Base-by-base conservation (phyloP, 2,113 vertebrate genomes). In the Spermophilus dauricus region DNA sequence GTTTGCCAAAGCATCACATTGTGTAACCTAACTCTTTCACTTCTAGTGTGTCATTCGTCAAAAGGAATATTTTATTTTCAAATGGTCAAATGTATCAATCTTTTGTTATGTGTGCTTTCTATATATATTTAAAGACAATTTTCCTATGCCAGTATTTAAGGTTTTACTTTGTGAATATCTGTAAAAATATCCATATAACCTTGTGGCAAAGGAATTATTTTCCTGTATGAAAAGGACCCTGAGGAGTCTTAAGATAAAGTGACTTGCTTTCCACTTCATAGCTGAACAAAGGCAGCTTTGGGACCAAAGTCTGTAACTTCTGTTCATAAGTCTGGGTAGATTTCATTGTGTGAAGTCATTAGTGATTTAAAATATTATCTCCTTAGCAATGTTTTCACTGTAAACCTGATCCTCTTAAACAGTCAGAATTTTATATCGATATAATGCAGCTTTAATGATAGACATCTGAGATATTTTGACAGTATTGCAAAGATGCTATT, bases 31-130 rank as follows among this genome's bases (percentile, higher is more conserved):
- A 9, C 4, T 32, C 48, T 89, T 85, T 95, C 13, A 11, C 5
- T 73, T 72, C 13, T 84, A 4, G 0, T 34, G 2, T 84, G 2
- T 84, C 4, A 37, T 72, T 87, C 91, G 0, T 85, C 32, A 63
- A 63, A 65, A 32, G 94, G 4, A 75, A 37, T 69, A 97, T 91
- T 93, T 97, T 45, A 48, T 42, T 70, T 89, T 89, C 20, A 80
- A 84, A n/a, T 56, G 34, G 9, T 76, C 18, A 91, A 24, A 12
- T 88, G 39, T 45, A 53, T 30, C 4, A 53, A 17, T 63, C 8
- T 80, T 90, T 93, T 39, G 14, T 84, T 53, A 45, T 61, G n/a
- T 37, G 72, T 72, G 26, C 77, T 30, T 4, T 18, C 72, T 94
- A 70, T 89, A 5, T 42, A 13, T 56, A 18, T 94, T 73, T 73